Conservation (phyloP, 2,113 vertebrate genomes). For the Probosciger aterrimus region DNA sequence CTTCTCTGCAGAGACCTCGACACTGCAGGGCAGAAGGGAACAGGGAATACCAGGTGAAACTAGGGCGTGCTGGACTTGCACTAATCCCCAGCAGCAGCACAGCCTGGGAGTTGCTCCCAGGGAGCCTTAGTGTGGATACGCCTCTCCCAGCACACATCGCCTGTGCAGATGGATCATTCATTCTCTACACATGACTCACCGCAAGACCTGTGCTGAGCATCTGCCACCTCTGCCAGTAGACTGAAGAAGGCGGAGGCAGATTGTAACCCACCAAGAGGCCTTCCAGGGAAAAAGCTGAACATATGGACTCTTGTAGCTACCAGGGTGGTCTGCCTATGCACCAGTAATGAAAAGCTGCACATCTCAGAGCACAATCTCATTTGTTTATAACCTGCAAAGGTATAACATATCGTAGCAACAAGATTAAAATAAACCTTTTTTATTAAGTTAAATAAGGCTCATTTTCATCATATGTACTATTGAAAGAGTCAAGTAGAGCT, state of each 20-base stretch:
- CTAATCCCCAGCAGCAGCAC: background rate
- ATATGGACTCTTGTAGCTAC: background rate
- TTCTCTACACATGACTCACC: background rate
- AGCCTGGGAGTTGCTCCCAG: background rate
- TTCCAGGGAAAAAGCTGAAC: background rate
- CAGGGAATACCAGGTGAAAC: background rate
- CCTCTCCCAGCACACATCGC: accelerated
- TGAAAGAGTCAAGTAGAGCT: background rate
- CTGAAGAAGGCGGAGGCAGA: background rate
- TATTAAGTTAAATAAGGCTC: background rate
- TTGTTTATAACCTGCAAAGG: background rate
- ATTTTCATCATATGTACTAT: too few relatives aligned
- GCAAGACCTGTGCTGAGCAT: background rate
- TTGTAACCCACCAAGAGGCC: background rate
- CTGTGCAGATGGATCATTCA: background rate
- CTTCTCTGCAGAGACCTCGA: background rate
- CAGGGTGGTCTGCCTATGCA: background rate
- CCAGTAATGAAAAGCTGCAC: background rate
- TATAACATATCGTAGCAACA: background rate
- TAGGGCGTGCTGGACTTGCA: background rate
- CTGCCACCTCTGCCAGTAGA: background rate
- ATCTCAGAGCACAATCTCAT: background rate
- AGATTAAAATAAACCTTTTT: background rate
- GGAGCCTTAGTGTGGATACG: background rate
- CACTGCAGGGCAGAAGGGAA: background rate